phyloP scores from a whole-genome alignment of 2,113 vertebrate species.

The Stegastes partitus region DNA sequence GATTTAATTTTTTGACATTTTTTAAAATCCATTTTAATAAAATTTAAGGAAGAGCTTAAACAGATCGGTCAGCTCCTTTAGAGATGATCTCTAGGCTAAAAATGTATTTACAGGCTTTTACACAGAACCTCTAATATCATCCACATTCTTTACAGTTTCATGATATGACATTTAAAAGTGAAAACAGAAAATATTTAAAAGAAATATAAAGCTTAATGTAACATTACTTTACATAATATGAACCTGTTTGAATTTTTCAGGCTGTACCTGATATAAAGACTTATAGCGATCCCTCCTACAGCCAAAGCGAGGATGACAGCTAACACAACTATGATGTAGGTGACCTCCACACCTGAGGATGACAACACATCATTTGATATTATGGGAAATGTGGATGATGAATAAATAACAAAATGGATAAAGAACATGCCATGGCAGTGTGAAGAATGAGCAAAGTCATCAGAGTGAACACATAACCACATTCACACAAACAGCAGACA shows the following conservation, averaged over 20 bases:
- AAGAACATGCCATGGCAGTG: not conserved
- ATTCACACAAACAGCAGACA: not conserved
- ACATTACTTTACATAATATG: not conserved
- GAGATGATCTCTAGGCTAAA: not conserved
- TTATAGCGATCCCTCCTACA: slow-evolving; percentile 80
- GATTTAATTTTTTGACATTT: too few relatives aligned
- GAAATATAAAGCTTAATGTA: not conserved
- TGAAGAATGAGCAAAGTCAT: not conserved
- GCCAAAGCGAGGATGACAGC: slow-evolving; percentile 80
- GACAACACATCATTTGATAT: slow-evolving; percentile 28
- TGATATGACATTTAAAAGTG: too few relatives aligned
- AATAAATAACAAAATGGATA: not conserved
- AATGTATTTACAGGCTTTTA: slow-evolving; percentile 2
- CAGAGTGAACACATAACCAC: not conserved
- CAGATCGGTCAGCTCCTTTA: too few relatives aligned
- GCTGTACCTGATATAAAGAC: slow-evolving; percentile 88
- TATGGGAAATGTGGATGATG: not conserved
- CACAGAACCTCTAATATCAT: too few relatives aligned
- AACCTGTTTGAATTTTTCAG: not conserved
- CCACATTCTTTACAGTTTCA: too few relatives aligned
- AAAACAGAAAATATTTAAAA: not conserved
- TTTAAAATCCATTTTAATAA: not conserved
- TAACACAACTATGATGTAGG: slow-evolving; percentile 81
- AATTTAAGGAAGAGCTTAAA: not conserved
- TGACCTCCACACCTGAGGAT: slow-evolving; percentile 85